Conservation (phyloP, 2,113 vertebrate genomes). For the Chinchilla lanigera region DNA sequence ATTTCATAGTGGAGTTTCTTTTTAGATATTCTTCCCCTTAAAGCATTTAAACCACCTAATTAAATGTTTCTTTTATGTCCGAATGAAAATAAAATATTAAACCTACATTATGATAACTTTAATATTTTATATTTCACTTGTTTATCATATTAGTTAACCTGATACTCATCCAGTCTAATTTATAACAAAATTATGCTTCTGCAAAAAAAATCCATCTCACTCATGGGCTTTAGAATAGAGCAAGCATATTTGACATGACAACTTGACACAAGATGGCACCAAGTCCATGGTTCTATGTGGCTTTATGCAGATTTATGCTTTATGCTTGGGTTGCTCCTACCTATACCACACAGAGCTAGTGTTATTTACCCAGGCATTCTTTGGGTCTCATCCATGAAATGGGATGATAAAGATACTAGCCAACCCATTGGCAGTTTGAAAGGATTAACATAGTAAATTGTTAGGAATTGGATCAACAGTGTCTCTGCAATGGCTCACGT, state of each 20-base stretch:
- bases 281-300: neutral
- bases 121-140: conserved; percentile 36
- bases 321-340: accelerated
- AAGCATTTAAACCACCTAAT: conserved; percentile 36
- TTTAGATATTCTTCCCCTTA: neutral
- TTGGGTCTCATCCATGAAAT: neutral
- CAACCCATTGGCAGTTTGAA: neutral
- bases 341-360: neutral
- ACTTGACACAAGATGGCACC: no score
- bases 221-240: neutral
- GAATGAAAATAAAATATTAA: conserved; percentile 28
- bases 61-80: neutral
- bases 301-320: neutral
- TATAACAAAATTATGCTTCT: conserved; percentile 11
- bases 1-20: neutral
- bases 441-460: neutral
- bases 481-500: neutral
- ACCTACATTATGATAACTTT: neutral
- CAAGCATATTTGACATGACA: neutral
- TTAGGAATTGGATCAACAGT: neutral
- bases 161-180: neutral
- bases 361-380: neutral
- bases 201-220: neutral
- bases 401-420: neutral
- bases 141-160: neutral